Base-by-base conservation (phyloP, 2,113 vertebrate genomes). In the Oncorhynchus tshawytscha region DNA sequence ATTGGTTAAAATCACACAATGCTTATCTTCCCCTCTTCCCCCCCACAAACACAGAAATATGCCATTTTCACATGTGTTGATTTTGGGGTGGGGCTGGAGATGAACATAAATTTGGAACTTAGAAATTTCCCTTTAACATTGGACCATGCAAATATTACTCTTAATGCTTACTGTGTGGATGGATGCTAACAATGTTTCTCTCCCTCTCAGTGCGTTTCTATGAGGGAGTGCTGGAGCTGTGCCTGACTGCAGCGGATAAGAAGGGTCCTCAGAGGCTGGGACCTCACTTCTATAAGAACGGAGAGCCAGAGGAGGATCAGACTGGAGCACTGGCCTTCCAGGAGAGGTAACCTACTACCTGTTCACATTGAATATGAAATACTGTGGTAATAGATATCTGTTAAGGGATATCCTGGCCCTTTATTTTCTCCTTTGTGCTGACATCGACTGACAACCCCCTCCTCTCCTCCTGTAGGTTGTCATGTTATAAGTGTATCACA, bases 201-300 rank as follows among this genome's bases (percentile, higher is more conserved):
- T 57, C 65, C 49, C 20, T 51, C 2, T 71, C 65, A 99, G 97
- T 99, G 73, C 96, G 96, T 77, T 99, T 97, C 86, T 99, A 99
- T 69, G 98, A 99, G 90, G 97, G 97, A 1, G 96, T 98, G 13
- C 94, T 98, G 49, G 97, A 99, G 88, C 91, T 99, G 68, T 96
- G 95, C 71, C 96, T 99, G 65, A 96, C 96, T 34, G 96, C 97
- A 65, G 96, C 97, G 27, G 96, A 97, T 82, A 98, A 98, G 72
- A 99, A 97, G 84, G 98, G 99, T 85, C 98, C 95, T 4, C 97
- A 99, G 86, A 95, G 96, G 27, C 93, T 99, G 67, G 97, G 97
- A 1, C 97, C 96, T 62, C 98, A 99, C 89, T 98, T 97, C 86
- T 97, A 99, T 90, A 99, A 97, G 88, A 97, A 99, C 25, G 97